Evolutionary conservation across 2,888 invertebrate species (phyloP).

Genomic region (Hedychridium roseum): DNA sequence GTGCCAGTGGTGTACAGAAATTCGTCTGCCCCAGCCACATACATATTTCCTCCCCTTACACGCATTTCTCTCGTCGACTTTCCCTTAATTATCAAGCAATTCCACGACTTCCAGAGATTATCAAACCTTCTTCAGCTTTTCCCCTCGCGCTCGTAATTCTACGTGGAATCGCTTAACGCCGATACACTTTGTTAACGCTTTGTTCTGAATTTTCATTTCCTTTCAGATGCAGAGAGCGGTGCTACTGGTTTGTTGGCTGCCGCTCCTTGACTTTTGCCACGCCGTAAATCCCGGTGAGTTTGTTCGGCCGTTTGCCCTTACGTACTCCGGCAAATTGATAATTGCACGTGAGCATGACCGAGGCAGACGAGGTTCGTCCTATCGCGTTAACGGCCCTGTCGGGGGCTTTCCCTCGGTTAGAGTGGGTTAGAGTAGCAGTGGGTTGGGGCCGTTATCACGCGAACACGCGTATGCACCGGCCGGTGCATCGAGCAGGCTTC

Average conservation of each 20-base stretch:
- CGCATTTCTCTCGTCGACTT: no score
- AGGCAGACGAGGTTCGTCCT: background rate
- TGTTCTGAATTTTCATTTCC: slow-evolving; percentile 19
- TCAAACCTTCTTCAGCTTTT: background rate
- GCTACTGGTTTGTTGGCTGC: slow-evolving; percentile 61
- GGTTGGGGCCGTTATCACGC: slow-evolving; percentile 14
- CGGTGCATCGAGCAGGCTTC: slow-evolving; percentile 20
- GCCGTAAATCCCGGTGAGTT: slow-evolving; percentile 61
- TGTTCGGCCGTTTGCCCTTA: no score
- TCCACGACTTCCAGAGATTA: no score
- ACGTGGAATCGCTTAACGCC: background rate
- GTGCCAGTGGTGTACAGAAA: no score
- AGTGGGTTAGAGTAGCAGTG: background rate
- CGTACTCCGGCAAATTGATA: background rate
- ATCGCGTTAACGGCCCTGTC: background rate
- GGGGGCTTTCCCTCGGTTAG: background rate
- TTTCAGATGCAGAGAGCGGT: slow-evolving; percentile 62
- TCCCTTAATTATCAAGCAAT: no score
- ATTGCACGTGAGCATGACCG: background rate
- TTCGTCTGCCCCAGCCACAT: no score
- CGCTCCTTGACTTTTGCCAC: slow-evolving; percentile 61
- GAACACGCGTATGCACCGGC: slow-evolving; percentile 19
- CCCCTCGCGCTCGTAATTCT: background rate
- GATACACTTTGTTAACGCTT: background rate
- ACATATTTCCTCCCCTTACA: no score